Evolutionary conservation across 2,888 invertebrate genomes (phyloP), one percentile per base, ranked within the genome.

Genomic region (Mythimna albipuncta): DNA sequence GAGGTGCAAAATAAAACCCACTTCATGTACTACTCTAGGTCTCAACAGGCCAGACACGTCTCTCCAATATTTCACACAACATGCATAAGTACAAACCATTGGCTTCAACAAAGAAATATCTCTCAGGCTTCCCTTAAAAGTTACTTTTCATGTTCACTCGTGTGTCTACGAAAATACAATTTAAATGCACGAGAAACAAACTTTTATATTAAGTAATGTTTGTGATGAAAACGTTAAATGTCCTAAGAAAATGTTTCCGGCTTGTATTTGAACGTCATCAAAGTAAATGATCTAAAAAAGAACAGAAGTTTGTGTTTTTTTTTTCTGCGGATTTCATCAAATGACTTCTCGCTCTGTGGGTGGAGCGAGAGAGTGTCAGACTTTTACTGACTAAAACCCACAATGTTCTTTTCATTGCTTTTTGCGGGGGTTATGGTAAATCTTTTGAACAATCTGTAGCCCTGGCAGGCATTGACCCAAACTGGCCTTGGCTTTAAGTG

Each of bases 161-260:
- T 72, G 76, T 58, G n/a, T 11, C 61, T 13, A 61, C 19, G 57
- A 72, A 80, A 75, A 79, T 26, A 82, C 86, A 86, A 79, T 89
- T 88, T 88, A 86, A 84, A 82, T 79, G 79, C 82, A 82, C 75
- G 76, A 76, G 64, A 13, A 59, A 65, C 7, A 55, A 64, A 74
- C 26, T 55, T 69, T 44, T 41, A 47, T 64, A 32, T 21, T n/a
- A 41, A 68, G 41, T 19, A 73, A 72, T 26, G 21, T 55, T 66
- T 63, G 3, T 76, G 66, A 76, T 77, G 7, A 64, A 63, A 50
- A 67, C 16, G 41, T 65, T 66, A 21, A 64, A 38, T 52, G 73
- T 52, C 61, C 61, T 47, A 77, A 67, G 50, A 67, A 72, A 77
- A 79, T 73, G 73, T 78, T 52, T 65, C 55, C 35, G 2, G 4